Evolutionary conservation across 2,888 invertebrate species (phyloP).

Genomic region (Saturnia japonica): DNA sequence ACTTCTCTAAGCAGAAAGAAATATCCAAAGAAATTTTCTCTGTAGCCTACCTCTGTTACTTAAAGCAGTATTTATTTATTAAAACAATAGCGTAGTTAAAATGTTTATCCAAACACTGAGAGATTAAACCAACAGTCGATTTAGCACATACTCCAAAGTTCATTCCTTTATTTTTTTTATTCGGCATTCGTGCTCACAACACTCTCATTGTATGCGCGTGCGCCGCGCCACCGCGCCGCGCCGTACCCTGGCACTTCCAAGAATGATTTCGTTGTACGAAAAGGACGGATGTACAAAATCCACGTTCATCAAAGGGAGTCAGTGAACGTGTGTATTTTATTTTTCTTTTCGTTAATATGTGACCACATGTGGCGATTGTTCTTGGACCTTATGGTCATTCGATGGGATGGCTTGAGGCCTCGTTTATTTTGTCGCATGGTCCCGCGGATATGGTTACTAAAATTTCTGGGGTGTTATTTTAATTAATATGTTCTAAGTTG

Average conservation of each 20-base stretch:
- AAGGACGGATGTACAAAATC: conserved; percentile 43
- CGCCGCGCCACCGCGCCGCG: no score
- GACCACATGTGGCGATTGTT: conserved; percentile 81
- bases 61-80: not conserved
- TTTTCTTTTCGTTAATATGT: conserved; percentile 71
- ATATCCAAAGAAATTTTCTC: no score
- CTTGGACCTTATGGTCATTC: conserved; percentile 80
- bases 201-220: conserved; percentile 76
- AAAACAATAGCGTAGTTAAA: conserved; percentile 5
- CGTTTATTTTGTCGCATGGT: conserved; percentile 43
- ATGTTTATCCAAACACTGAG: conserved; percentile 8
- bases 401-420: conserved; percentile 44
- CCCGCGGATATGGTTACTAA: conserved; percentile 14
- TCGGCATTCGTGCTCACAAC: conserved; percentile 74
- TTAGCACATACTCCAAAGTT: conserved; percentile 29
- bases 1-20: no score
- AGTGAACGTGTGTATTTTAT: conserved; percentile 73
- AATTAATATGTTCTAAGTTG: conserved; percentile 68
- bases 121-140: conserved; percentile 18
- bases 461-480: conserved; percentile 71
- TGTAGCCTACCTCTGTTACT: no score
- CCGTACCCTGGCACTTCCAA: conserved; percentile 69
- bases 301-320: conserved; percentile 40
- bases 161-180: conserved; percentile 61
- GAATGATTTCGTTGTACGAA: conserved; percentile 74